Percentiles rank a stretch among this genome's conserved stretches.
Conservation (phyloP, 2,113 vertebrate genomes). For the Glaucomys volans region DNA sequence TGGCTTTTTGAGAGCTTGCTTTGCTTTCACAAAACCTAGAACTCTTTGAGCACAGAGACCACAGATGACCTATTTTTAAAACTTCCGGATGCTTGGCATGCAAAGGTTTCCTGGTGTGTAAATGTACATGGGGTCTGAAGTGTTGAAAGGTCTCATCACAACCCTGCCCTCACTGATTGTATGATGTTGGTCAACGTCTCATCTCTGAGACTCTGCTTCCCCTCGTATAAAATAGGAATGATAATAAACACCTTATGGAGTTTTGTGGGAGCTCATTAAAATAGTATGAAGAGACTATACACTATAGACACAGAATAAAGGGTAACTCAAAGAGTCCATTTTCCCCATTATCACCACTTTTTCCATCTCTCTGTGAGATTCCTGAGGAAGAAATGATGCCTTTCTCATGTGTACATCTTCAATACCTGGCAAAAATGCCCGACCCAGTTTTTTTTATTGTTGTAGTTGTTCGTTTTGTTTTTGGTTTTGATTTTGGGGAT, state of each 20-base stretch:
- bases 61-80: background rate
- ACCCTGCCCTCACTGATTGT: background rate
- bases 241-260: background rate
- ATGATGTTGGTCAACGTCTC: background rate
- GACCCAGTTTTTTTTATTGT: too few relatives aligned
- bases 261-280: background rate
- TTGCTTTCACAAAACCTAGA: background rate
- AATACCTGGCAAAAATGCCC: background rate
- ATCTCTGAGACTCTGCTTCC: background rate
- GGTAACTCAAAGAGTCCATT: background rate
- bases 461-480: background rate
- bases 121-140: background rate
- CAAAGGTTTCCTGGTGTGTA: too few relatives aligned
- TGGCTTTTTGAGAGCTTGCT: background rate
- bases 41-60: background rate
- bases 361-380: background rate
- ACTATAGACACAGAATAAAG: background rate
- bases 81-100: accelerated
- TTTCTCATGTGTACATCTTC: background rate
- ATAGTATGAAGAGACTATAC: background rate
- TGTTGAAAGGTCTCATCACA: background rate
- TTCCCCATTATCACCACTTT: background rate
- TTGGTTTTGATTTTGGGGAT: background rate
- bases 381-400: background rate
- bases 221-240: background rate